Percentiles rank a stretch among this genome's conserved stretches.
phyloP scores from a whole-genome alignment of 2,797 vertebrate species.

The Sebastiscus tertius region DNA sequence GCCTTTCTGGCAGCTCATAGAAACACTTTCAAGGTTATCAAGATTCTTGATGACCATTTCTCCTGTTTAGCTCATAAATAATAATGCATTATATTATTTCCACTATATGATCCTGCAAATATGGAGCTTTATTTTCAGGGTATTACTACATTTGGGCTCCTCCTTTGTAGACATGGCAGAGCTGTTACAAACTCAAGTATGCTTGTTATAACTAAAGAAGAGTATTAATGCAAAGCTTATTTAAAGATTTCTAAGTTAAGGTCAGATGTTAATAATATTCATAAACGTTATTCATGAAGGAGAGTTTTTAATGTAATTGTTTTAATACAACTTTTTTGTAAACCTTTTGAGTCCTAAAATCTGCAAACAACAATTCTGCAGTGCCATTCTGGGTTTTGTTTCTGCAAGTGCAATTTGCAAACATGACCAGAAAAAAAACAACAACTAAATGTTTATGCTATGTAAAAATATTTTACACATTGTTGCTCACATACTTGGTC shows the following conservation, averaged over 20 bases:
- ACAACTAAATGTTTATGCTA: slow-evolving; percentile 28
- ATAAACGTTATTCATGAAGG: slow-evolving; percentile 62
- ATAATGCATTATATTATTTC: slow-evolving; percentile 13
- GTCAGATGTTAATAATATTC: slow-evolving; percentile 71
- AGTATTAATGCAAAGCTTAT: slow-evolving; percentile 70
- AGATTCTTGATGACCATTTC: background rate
- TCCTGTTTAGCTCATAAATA: slow-evolving; percentile 2
- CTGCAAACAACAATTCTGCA: slow-evolving; percentile 30
- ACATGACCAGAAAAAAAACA: slow-evolving; percentile 11
- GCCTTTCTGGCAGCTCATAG: slow-evolving; percentile 31
- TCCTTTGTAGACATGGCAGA: slow-evolving; percentile 29
- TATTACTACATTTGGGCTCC: slow-evolving; percentile 16
- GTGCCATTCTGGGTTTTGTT: slow-evolving; percentile 68
- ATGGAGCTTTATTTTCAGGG: slow-evolving; percentile 37
- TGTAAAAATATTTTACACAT: slow-evolving; percentile 52
- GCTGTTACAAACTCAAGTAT: slow-evolving; percentile 47
- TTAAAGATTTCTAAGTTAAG: slow-evolving; percentile 76
- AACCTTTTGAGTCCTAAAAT: slow-evolving; percentile 42
- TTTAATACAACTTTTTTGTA: slow-evolving; percentile 66
- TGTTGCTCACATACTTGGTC: slow-evolving; percentile 54
- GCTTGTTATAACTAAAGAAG: slow-evolving; percentile 40
- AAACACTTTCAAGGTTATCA: background rate
- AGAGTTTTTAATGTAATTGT: slow-evolving; percentile 58
- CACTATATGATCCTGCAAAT: slow-evolving; percentile 13
- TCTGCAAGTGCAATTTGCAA: slow-evolving; percentile 75